Base-by-base conservation (phyloP, 2,797 vertebrate genomes). In the Gambusia yucatana region DNA sequence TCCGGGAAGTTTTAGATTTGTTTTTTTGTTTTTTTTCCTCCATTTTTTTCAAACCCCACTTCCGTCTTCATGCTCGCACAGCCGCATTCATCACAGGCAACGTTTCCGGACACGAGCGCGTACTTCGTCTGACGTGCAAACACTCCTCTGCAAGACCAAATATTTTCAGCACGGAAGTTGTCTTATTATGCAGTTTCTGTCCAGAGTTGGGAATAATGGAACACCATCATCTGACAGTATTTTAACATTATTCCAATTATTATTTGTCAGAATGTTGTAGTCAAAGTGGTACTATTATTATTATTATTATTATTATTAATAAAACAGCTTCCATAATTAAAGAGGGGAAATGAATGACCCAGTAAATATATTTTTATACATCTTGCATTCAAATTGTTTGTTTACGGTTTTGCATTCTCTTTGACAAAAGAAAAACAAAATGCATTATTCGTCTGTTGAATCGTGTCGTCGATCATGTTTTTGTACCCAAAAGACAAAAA, bases 331-430 rank as follows among this genome's bases (percentile, higher is more conserved):
- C 84, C 79, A 73, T 73, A 77, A 85, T 75, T 78, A 57, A 48
- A 78, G 73, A 76, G 78, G 69, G 88, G 75, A 77, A 85, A 79
- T 73, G 72, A 86, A 77, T 70, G n/a, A 77, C 36, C 89, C 83
- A 82, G 85, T 77, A 76, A 88, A 92, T 92, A 82, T 95, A 91
- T 95, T 95, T 96, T 96, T 96, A 90, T 95, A 93, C 92, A 95
- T 94, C 82, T 78, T 89, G 88, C 87, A 88, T 87, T 87, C 81
- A 65, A 86, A 87, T 65, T 11, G 47, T 88, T 86, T 86, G 86
- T 93, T 94, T 89, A 87, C 77, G 11, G 72, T 90, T 87, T 83
- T 83, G 87, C 81, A 25, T 77, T 77, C 77, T 39, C 75, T 74
- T 16, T 7, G 25, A 63, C 39, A 65, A 41, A 67, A 65, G 6